These are phyloP conservation scores for Amphimedon queenslandica DNA, from an alignment of 37 sponge, comb jelly and placozoan genomes.

Conservation along the genomic window DNA sequence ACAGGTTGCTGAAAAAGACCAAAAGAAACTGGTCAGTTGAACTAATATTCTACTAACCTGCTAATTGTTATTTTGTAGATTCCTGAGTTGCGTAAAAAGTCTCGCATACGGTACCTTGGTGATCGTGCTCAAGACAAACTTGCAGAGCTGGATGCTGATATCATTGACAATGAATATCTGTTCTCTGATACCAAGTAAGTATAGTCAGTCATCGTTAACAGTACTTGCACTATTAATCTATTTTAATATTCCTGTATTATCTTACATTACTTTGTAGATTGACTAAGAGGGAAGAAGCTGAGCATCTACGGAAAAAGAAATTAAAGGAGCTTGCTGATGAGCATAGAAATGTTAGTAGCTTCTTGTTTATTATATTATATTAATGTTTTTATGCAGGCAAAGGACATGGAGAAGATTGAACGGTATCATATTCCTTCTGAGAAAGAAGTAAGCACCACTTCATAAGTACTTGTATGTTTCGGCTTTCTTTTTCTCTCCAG, in stretches of 20 bases:
- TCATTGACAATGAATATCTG: slow-evolving; percentile 87
- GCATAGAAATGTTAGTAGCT: slow-evolving; percentile 64
- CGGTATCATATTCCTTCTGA: slow-evolving; percentile 85
- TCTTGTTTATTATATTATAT: no score
- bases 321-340: slow-evolving; percentile 62
- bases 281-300: slow-evolving; percentile 53
- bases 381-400: slow-evolving; percentile 48
- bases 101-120: slow-evolving; percentile 75
- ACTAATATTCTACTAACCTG: background rate
- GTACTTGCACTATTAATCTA: no score
- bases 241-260: background rate
- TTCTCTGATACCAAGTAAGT: slow-evolving; percentile 62
- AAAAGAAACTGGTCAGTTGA: slow-evolving; percentile 43
- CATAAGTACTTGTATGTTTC: background rate
- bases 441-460: slow-evolving; percentile 52
- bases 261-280: slow-evolving; percentile 20
- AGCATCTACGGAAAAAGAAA: slow-evolving; percentile 38
- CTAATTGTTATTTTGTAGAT: slow-evolving; percentile 25
- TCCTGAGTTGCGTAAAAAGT: slow-evolving; percentile 83
- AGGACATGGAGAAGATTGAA: slow-evolving; percentile 76
- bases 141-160: slow-evolving; percentile 88
- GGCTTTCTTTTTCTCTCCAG: slow-evolving; percentile 15
- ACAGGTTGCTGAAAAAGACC: slow-evolving; percentile 70
- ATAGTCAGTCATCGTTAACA: no score
- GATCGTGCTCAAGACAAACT: slow-evolving; percentile 85